Evolutionary conservation across 2,113 vertebrate species (phyloP).

Genomic region (Hystrix cristata): DNA sequence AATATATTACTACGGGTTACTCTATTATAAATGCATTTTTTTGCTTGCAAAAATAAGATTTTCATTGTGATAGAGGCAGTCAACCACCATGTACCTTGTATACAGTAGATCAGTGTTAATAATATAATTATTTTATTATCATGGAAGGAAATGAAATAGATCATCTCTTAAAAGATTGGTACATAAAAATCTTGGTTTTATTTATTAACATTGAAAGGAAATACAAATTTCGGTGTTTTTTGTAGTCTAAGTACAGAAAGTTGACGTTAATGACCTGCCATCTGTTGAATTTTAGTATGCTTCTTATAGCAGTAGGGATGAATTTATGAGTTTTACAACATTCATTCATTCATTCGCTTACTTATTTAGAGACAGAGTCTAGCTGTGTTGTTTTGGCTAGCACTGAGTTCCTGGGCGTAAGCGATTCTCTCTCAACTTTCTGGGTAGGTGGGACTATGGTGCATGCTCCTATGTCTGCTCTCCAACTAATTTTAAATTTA

Average conservation of each 20-base stretch:
- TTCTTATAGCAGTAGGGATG: not conserved
- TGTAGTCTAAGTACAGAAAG: conserved; percentile 58
- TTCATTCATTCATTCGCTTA: conserved; percentile 3
- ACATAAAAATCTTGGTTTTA: conserved; percentile 50
- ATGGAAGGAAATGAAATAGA: conserved; percentile 51
- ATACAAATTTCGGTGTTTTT: conserved; percentile 36
- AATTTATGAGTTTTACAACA: conserved; percentile 50
- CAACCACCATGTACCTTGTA: not conserved
- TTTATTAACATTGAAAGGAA: conserved; percentile 61
- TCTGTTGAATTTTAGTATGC: conserved; percentile 67
- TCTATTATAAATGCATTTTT: conserved; percentile 13
- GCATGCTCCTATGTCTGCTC: not conserved
- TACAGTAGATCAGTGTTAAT: not conserved
- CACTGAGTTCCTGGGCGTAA: not conserved
- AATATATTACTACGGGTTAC: not conserved
- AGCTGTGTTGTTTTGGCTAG: not conserved
- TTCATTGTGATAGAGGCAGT: conserved; percentile 32
- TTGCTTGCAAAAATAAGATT: conserved; percentile 42
- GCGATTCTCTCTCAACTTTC: not conserved
- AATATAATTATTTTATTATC: conserved; percentile 55
- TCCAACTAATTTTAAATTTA: conserved; percentile 61
- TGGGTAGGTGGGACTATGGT: not conserved
- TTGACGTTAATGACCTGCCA: conserved; percentile 53
- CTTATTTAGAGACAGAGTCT: not conserved
- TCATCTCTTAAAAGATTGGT: not conserved